A percentile compares a stretch with the other conserved stretches of the same genome.
Evolutionary conservation across 2,113 vertebrate species (phyloP).

Genomic region (Myrmecobius fasciatus): DNA sequence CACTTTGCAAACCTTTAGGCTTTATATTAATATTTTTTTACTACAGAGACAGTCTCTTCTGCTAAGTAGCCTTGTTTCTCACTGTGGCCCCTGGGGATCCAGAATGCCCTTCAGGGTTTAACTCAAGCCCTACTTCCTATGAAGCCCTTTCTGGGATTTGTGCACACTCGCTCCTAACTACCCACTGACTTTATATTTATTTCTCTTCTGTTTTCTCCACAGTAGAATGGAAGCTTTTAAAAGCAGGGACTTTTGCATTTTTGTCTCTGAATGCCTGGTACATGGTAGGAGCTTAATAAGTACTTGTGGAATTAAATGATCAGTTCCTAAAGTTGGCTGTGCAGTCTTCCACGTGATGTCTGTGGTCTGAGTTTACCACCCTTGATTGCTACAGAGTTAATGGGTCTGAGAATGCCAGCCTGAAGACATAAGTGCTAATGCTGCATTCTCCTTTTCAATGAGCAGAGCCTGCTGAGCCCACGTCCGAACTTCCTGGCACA

Average conservation of each 20-base stretch:
- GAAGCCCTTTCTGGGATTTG: not conserved
- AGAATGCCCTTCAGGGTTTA: too few species aligned
- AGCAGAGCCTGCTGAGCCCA: constrained; percentile 84
- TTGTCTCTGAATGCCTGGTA: not conserved
- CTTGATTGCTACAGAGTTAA: constrained; percentile 13
- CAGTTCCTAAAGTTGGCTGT: not conserved
- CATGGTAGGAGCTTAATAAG: not conserved
- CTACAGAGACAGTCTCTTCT: not conserved
- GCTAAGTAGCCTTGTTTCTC: not conserved
- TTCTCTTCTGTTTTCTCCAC: not conserved
- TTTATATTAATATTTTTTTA: not conserved
- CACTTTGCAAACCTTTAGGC: not conserved
- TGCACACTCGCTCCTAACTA: not conserved
- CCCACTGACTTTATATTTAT: not conserved
- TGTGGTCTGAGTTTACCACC: not conserved
- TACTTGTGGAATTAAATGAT: not conserved
- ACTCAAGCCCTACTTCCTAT: not conserved
- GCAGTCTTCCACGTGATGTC: not conserved
- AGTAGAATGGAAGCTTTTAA: not conserved
- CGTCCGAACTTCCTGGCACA: constrained; percentile 74
- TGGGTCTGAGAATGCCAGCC: constrained; percentile 28
- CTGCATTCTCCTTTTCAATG: constrained; percentile 71
- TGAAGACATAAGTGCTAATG: constrained; percentile 61
- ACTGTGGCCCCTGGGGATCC: not conserved
- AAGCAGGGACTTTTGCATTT: not conserved